phyloP scores from a whole-genome alignment of 1,140 invertebrate species.

The Drosophila santomea region DNA sequence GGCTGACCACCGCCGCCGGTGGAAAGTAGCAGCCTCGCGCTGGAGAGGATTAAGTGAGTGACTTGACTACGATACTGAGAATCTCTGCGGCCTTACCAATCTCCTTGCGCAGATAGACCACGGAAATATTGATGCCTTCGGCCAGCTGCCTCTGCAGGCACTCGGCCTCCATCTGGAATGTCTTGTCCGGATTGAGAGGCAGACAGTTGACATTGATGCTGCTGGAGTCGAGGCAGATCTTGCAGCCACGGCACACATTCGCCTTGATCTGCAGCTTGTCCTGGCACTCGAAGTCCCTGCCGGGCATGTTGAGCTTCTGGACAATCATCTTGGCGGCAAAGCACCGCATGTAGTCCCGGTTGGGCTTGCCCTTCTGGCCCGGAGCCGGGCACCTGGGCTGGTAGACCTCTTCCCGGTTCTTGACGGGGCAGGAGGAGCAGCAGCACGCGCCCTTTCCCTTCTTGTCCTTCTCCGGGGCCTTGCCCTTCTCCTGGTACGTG shows the following conservation, averaged over 20 bases:
- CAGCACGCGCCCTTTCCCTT: slow-evolving; percentile 34
- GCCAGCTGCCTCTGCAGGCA: slow-evolving; percentile 47
- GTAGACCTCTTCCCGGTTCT: slow-evolving; percentile 1
- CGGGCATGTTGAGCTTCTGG: slow-evolving; percentile 58
- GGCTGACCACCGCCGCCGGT: slow-evolving; percentile 36
- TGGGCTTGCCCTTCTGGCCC: slow-evolving; percentile 45
- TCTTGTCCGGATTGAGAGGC: slow-evolving; percentile 19
- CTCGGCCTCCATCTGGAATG: slow-evolving; percentile 44
- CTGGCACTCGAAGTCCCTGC: slow-evolving; percentile 43
- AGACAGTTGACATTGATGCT: slow-evolving; percentile 63
- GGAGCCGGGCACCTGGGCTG: slow-evolving; percentile 17
- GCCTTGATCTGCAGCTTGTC: slow-evolving; percentile 22
- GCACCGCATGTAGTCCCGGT: slow-evolving; percentile 14
- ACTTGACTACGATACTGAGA: neutral
- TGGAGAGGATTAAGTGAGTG: neutral
- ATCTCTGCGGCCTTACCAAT: slow-evolving; percentile 35
- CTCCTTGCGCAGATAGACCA: slow-evolving; percentile 55
- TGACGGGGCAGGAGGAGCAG: slow-evolving; percentile 42
- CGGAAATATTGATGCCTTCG: slow-evolving; percentile 45
- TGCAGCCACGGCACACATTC: slow-evolving; percentile 46
- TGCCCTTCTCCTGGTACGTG: slow-evolving; percentile 11
- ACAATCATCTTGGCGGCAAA: slow-evolving; percentile 53
- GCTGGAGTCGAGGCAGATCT: slow-evolving; percentile 16
- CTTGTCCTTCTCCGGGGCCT: slow-evolving; percentile 11
- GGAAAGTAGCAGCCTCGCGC: slow-evolving; percentile 55